Base-by-base conservation (phyloP, 2,888 invertebrate species). In the Nomada flava region DNA sequence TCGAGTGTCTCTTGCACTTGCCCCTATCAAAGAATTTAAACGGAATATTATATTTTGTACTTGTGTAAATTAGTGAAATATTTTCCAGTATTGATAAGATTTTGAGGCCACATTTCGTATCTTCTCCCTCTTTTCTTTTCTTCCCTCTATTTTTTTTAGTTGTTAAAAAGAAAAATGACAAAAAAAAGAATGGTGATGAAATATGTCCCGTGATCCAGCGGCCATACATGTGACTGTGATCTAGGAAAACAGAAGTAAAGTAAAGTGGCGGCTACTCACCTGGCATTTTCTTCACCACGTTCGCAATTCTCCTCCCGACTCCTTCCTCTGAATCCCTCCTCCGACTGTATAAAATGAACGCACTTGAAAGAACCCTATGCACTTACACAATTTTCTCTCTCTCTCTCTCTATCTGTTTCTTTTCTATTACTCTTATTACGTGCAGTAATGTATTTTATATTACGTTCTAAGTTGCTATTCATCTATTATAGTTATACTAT, bases 181-280 rank as follows among this genome's bases (percentile, higher is more conserved):
- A 53, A 47, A 36, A 29, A 73, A 82, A 81, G 1, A 84, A 87
- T 82, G 86, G 89, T 89, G 91, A 90, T 88, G 89, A 91, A 91
- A 91, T 84, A 84, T 87, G 89, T 89, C 89, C 82, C 86, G 89
- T 88, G 86, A 90, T 86, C 89, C 85, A 91, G 91, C 90, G 89
- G 91, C 91, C 91, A 90, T 89, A 86, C 82, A 89, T 89, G 88
- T 91, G 92, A 92, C 92, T 92, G 92, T 92, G 92, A 92, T 92
- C 89, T 92, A 91, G 90, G 81, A 88, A 92, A 90, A 84, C 89
- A 89, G 89, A 91, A 90, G 89, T 91, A 90, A 91, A 89, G 89
- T 88, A 90, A 90, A 87, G 86, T 89, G 92, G 90, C 90, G 88
- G 91, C 92, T 91, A 90, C 84, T 85, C 82, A 83, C 89, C 84